Evolutionary conservation across 2,797 vertebrate species (phyloP).

Genomic region (Luscinia megarhynchos): DNA sequence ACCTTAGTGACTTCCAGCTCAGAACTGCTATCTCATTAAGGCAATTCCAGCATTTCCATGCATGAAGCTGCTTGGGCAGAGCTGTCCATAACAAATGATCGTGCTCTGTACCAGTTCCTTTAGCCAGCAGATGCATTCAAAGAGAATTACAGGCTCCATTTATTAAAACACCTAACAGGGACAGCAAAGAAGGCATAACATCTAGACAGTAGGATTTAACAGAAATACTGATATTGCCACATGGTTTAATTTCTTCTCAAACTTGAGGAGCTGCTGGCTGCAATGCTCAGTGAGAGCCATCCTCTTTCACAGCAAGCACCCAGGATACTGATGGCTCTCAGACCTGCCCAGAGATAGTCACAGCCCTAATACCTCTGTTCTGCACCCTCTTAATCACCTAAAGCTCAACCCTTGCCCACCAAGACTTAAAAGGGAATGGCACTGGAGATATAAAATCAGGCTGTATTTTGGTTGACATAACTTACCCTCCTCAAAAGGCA

Average conservation of each 20-base stretch:
- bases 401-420: neutral
- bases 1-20: neutral
- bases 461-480: neutral
- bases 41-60: neutral
- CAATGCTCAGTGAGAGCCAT: neutral
- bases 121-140: neutral
- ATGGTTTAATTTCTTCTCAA: neutral
- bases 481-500: neutral
- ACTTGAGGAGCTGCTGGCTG: neutral
- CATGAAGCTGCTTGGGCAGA: neutral
- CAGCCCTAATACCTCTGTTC: neutral
- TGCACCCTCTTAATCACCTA: neutral
- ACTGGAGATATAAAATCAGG: neutral
- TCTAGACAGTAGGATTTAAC: neutral
- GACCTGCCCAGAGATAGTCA: accelerated
- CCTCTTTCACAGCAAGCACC: neutral
- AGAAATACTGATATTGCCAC: neutral
- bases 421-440: neutral
- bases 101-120: neutral
- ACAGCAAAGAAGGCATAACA: neutral
- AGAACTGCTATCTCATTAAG: neutral
- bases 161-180: slow-evolving; percentile 25
- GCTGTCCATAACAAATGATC: neutral
- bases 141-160: slow-evolving; percentile 3
- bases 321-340: neutral